Base-by-base conservation (phyloP, 1,140 invertebrate genomes). In the Araneus ventricosus region DNA sequence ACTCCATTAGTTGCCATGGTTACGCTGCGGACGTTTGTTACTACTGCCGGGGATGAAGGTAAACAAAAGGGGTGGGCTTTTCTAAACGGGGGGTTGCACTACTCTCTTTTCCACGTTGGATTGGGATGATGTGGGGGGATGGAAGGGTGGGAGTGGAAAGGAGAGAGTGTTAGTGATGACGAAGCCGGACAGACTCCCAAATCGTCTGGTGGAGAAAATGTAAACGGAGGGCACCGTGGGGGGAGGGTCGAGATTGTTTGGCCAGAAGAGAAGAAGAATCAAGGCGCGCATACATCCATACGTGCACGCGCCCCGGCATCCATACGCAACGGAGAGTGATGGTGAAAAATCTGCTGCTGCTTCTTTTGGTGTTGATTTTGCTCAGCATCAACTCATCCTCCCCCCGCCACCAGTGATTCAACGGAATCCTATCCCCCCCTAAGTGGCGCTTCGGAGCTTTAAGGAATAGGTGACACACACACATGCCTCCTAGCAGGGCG, bases 1-100 rank as follows among this genome's bases (percentile, higher is more conserved):
- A 94, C 93, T 94, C 94, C 94, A 94, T 94, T 94, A 94, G 94
- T 94, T 94, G 94, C 94, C 94, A 94, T 94, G 94, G 88, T 34
- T 34, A 94, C 94, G 45, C 39, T 37, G 85, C 88, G 75, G 79
- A 90, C 93, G 86, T 89, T 92, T 93, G 93, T 94, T 94, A 93
- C 88, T 88, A 34, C 63, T 34, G 63, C 39, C 22, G 90, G 70
- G 93, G 89, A 57, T 52, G 85, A 79, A 87, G 37, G 94, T 93
- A 94, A 94, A 93, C 88, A 94, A 94, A 94, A 79, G 88, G 75
- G 70, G 85, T 87, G 91, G 84, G 91, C 70, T 87, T 75, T 79
- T 84, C 70, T 75, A 75, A 59, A 86, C 45, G 57, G 27, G 70
- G 70, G 70, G 70, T 27, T 20, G 27, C 27, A 75, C 34, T n/a